phyloP scores from a whole-genome alignment of 2,797 vertebrate genomes.

The Hyperoplus immaculatus region DNA sequence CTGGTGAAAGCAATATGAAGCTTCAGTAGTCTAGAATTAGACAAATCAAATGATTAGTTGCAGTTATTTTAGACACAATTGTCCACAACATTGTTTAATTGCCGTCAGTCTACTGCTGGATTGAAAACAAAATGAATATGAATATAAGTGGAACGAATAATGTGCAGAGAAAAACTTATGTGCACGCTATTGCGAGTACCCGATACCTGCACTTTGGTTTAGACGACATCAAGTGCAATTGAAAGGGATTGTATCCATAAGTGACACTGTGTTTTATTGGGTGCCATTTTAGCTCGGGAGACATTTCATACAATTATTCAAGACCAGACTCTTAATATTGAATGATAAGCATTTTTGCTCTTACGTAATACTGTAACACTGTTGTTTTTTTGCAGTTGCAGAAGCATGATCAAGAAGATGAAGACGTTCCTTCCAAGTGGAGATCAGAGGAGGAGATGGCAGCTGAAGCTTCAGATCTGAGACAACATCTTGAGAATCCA shows the following conservation, averaged over 20 bases:
- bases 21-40: too few relatives aligned
- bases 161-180: too few relatives aligned
- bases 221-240: too few relatives aligned
- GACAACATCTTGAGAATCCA: constrained; percentile 78
- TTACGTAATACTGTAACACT: not conserved
- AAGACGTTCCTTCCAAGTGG: constrained; percentile 84
- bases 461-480: constrained; percentile 84
- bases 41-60: too few relatives aligned
- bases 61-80: too few relatives aligned
- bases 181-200: too few relatives aligned
- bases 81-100: too few relatives aligned
- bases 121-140: too few relatives aligned
- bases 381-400: constrained; percentile 82
- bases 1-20: too few relatives aligned
- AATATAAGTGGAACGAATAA: too few relatives aligned
- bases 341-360: not conserved
- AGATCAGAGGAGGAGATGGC: constrained; percentile 91
- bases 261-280: not conserved
- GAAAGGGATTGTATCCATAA: not conserved
- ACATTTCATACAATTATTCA: not conserved
- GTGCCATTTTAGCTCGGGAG: not conserved
- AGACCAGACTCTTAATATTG: not conserved
- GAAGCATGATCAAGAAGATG: constrained; percentile 83
- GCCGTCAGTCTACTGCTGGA: too few relatives aligned
- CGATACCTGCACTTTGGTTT: too few relatives aligned